Base-by-base conservation (phyloP, 1,140 invertebrate genomes). In the Belonocnema kinseyi region DNA sequence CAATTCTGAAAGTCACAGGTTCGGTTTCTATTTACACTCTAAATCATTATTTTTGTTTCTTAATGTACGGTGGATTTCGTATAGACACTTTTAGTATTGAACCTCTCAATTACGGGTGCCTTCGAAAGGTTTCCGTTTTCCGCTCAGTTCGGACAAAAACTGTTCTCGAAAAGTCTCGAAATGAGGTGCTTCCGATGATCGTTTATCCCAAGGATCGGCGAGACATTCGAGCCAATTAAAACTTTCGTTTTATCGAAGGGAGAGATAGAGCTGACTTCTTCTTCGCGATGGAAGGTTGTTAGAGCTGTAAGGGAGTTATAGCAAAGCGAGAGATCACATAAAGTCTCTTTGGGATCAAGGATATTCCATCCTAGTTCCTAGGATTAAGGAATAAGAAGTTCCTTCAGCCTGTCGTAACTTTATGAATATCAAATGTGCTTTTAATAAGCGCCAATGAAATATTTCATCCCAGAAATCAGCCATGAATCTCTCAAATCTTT, bases 141-240 rank as follows among this genome's bases (percentile, higher is more conserved):
- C 4, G 14, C 13, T 54, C n/a, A 14, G 58, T 66, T 33, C 12
- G 26, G 21, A 26, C 46, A 66, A 66, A 66, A 66, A 33, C 7
- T 66, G 21, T 14, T 66, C 58, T 66, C 58, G 58, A 66, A 61
- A n/a, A 46, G 33, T 66, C 61, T 66, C 61, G 26, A 46, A 66
- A 66, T 40, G 61, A 66, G 61, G 61, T 26, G 61, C 40, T 66
- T 66, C 61, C 61, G 61, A 66, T 66, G 61, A 66, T 40, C 61
- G 61, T 66, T 66, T 66, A 66, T 66, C 61, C 61, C 61, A 4
- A 40, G 61, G 26, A 66, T 66, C 61, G 61, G 16, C 14, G 33
- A 26, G 61, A 66, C 61, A 66, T 66, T 66, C 61, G 61, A 66
- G 61, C 40, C 61, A 66, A 66, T 66, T 66, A 66, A 66, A 66